Base-by-base conservation (phyloP, 2,888 invertebrate species). In the Latheticus oryzae region DNA sequence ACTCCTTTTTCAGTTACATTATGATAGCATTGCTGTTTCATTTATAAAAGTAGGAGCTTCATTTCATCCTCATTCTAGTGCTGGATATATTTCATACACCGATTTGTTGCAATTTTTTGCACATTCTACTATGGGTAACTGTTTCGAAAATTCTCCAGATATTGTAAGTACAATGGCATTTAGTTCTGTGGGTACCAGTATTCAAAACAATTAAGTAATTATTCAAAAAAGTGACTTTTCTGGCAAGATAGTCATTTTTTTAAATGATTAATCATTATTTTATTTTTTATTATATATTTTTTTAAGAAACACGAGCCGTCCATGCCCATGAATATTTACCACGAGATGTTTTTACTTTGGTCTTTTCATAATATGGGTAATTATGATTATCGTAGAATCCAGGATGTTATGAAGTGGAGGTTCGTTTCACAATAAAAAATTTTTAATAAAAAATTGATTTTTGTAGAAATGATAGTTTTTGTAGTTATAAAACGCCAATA, bases 61-160 rank as follows among this genome's bases (percentile, higher is more conserved):
- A 26, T 86, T 86, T 73, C 85, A 88, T 74, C 87, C 88, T 1
- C 83, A 86, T 66, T 83, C 84, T 53, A 84, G 85, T 61, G 84
- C 87, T 61, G 90, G 89, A 9, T 83, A 87, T 67, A 84, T 90
- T 9, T 85, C 90, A 11, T 89, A 90, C 74, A 82, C 84, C 35
- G 90, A 91, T 73, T 79, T 92, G 48, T 82, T 92, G 78, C 82
- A 86, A 71, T 91, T 91, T 75, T 82, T 92, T 64, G 84, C 91
- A 24, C 83, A 84, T 55, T 89, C 91, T 11, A 91, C 91, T 2
- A 84, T 87, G 71, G 92, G 92, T 52, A 83, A 85, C 53, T 88
- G 86, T 74, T 81, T 89, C 72, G 82, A 84, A 43, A 80, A 78
- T 42, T 80, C 83, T 66, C 84, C 85, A 32, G 75, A 81, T 65